Evolutionary conservation across 2,113 vertebrate genomes (phyloP).

Genomic region (Cricetomys ansorgei): DNA sequence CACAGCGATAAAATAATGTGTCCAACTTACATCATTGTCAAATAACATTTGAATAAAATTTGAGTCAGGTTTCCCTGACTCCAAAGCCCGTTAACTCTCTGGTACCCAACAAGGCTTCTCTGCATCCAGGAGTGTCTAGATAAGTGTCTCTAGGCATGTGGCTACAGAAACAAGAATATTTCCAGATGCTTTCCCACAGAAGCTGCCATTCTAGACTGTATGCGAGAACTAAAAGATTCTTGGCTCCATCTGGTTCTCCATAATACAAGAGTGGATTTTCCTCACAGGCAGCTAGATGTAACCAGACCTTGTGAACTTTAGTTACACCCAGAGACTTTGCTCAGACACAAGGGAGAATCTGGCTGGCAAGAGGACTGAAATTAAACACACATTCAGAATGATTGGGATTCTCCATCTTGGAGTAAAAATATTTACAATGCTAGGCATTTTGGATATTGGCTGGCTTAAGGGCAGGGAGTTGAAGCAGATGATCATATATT

Average conservation of each 20-base stretch:
- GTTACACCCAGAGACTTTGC: conserved; percentile 50
- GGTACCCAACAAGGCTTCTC: background rate
- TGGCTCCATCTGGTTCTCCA: background rate
- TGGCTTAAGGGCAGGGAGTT: background rate
- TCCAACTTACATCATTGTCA: background rate
- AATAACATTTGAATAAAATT: conserved; percentile 12
- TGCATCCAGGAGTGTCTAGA: background rate
- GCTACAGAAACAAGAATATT: background rate
- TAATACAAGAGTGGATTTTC: conserved; percentile 34
- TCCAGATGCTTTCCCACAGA: background rate
- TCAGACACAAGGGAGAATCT: conserved; percentile 59
- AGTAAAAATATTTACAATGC: background rate
- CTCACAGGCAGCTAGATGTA: background rate
- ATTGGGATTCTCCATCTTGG: background rate
- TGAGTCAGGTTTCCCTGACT: background rate
- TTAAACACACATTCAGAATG: conserved; percentile 26
- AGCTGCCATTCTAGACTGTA: background rate
- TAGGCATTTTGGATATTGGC: background rate
- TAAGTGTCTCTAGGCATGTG: background rate
- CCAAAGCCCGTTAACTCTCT: background rate
- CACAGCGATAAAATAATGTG: background rate
- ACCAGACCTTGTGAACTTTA: conserved; percentile 53
- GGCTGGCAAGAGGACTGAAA: conserved; percentile 50
- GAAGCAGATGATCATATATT: background rate
- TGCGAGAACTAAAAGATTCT: conserved; percentile 21